Percentiles rank a stretch among this genome's conserved stretches.
Conservation (phyloP, 1,140 invertebrate genomes). For the Paraescarpia echinospica region DNA sequence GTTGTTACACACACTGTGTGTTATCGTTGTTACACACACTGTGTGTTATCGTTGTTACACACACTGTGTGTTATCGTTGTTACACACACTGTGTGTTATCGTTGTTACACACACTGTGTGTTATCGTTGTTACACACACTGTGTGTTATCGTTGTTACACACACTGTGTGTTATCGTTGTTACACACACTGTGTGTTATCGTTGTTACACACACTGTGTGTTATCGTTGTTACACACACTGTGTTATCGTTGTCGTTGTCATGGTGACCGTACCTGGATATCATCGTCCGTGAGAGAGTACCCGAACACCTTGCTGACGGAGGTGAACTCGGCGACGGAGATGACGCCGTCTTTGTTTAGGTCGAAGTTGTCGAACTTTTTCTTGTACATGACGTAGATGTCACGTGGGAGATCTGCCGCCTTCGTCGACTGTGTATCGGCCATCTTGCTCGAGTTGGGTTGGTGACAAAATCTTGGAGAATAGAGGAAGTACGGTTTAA, state of each 20-base stretch:
- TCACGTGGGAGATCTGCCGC: neutral
- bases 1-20: neutral
- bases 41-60: neutral
- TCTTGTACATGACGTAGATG: conserved; percentile 11
- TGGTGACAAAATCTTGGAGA: neutral
- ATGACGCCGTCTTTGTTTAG: conserved; percentile 26
- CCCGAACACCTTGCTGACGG: conserved; percentile 26
- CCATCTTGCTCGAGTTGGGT: neutral
- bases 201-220: neutral
- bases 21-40: neutral
- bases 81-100: too few species aligned
- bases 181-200: neutral
- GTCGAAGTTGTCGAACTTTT: conserved; percentile 20
- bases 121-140: neutral
- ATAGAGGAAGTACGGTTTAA: neutral
- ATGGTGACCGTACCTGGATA: conserved; percentile 16
- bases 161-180: neutral
- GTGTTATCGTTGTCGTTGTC: neutral
- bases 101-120: neutral
- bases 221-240: neutral
- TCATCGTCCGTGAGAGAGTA: conserved; percentile 22
- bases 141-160: neutral
- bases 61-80: neutral
- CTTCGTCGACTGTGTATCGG: neutral
- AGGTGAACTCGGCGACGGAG: conserved; percentile 23